A percentile compares a stretch with the other conserved stretches of the same genome.
phyloP scores from a whole-genome alignment of 2,888 invertebrate species.

The Tipula helvola region DNA sequence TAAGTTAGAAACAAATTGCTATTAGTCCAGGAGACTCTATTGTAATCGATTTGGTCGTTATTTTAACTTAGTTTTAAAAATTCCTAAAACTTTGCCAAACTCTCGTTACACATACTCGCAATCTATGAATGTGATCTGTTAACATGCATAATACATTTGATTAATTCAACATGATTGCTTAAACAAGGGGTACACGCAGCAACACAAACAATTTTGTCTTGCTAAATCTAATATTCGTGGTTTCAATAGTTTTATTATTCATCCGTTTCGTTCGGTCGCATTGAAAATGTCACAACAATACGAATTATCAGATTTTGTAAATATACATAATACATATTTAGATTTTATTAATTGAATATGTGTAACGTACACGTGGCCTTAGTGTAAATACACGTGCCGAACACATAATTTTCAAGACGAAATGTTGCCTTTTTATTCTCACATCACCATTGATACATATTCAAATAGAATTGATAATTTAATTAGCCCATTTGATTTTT shows the following conservation, averaged over 20 bases:
- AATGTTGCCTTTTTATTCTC: not conserved
- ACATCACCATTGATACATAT: not conserved
- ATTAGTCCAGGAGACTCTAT: too few relatives aligned
- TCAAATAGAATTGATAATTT: not conserved
- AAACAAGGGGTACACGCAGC: not conserved
- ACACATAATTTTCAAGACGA: not conserved
- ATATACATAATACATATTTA: not conserved
- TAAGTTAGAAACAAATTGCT: too few relatives aligned
- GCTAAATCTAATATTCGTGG: not conserved
- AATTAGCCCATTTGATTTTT: not conserved
- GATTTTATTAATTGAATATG: not conserved
- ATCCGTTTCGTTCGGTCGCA: not conserved
- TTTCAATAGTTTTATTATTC: not conserved
- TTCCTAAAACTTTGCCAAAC: too few relatives aligned
- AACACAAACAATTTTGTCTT: not conserved
- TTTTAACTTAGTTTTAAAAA: too few relatives aligned
- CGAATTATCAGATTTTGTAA: not conserved
- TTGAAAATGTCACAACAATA: not conserved
- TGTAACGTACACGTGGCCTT: not conserved
- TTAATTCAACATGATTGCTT: not conserved
- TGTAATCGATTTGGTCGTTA: too few relatives aligned
- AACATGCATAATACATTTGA: not conserved
- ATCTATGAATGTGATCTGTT: not conserved
- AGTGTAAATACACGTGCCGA: not conserved
- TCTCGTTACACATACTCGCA: too few relatives aligned